Evolutionary conservation across 2,797 vertebrate species (phyloP), one percentile per base, ranked within the genome.

Genomic region (Chrysocyon brachyurus): DNA sequence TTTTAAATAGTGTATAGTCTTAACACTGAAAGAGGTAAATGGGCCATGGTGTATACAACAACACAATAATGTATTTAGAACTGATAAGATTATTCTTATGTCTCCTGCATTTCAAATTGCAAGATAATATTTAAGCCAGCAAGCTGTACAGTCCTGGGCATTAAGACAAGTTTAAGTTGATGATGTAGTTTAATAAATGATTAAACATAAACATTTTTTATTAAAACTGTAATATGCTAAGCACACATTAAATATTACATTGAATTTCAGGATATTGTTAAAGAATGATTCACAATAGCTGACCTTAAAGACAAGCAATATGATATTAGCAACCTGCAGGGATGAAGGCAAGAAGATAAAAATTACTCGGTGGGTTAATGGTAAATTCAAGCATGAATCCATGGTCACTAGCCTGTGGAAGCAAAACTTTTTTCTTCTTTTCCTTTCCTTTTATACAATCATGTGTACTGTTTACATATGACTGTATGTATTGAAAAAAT

Each of bases 11-110:
- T 28, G 8, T 17, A 19, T 22, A 78, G 9, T 82, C 70, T 82
- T 81, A 93, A 83, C 56, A 46, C 7, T 63, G 22, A 87, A 81
- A 96, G 78, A 17, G 75, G 91, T 26, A 61, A 91, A 61, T n/a
- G 52, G 16, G 1, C 5, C n/a, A 87, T 19, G 14, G 14, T 81
- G 1, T 24, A 87, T 12, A 73, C 0, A 86, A 16, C 36, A 26
- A 91, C 40, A 57, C 26, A 52, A 15, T 70, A 5, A 54, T 61
- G 17, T 1, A 64, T 95, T 82, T 70, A 63, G 78, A 88, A 73
- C 10, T 56, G 12, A 3, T 40, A 49, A 61, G 26, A 73, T 54
- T 49, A 3, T 46, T 78, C 28, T 21, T 14, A 33, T 19, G 1
- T 83, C 31, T 36, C 15, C 40, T 77, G 14, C 2, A 46, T 66